phyloP scores from a whole-genome alignment of 2,888 invertebrate genomes.

The Digitonthophagus gazella region DNA sequence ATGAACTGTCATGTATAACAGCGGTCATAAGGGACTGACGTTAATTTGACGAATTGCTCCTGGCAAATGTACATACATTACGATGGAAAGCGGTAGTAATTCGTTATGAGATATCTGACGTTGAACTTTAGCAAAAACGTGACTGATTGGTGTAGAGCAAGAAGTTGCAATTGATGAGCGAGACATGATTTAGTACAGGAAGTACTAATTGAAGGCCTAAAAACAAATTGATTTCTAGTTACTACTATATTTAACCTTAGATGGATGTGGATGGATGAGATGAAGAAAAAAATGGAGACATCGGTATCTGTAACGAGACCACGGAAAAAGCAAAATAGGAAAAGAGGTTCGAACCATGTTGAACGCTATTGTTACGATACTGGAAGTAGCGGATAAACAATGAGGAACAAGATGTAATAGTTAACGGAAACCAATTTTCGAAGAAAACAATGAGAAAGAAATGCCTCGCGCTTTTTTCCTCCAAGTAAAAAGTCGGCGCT shows the following conservation, averaged over 20 bases:
- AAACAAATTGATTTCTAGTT: no score
- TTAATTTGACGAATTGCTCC: constrained; percentile 23
- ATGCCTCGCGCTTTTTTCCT: neutral
- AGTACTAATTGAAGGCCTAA: neutral
- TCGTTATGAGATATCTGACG: neutral
- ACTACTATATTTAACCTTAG: no score
- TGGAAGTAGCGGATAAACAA: neutral
- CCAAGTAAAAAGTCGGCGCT: neutral
- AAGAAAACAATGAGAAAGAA: neutral
- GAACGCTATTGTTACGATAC: neutral
- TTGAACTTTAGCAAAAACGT: neutral
- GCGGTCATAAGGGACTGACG: constrained; percentile 32
- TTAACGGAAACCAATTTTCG: neutral
- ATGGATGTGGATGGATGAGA: no score
- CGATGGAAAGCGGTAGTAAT: neutral
- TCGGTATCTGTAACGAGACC: neutral
- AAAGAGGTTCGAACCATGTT: no score
- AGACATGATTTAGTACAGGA: neutral
- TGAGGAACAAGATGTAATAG: neutral
- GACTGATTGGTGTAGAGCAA: neutral
- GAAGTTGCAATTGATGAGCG: neutral
- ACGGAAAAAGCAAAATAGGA: constrained; percentile 7
- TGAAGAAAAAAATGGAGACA: neutral
- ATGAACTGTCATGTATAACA: constrained; percentile 40
- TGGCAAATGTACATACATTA: constrained; percentile 12